Base-by-base conservation (phyloP, 2,797 vertebrate species). In the Phrynocephalus vlangalii region DNA sequence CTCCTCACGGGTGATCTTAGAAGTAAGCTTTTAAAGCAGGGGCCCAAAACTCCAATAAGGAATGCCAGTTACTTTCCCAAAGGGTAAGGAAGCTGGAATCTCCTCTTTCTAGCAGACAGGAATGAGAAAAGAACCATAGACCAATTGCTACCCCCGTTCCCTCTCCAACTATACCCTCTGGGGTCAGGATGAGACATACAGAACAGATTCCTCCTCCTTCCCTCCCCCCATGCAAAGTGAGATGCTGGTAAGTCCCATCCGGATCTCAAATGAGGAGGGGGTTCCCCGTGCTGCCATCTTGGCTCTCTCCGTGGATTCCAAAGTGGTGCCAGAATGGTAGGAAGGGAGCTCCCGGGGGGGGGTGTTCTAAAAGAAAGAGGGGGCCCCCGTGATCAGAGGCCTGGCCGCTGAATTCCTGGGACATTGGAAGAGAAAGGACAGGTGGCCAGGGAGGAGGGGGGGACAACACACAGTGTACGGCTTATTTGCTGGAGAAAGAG, bases 341-440 rank as follows among this genome's bases (percentile, higher is more conserved):
- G 33, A 52, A 50, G 30, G 56, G 9, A 10, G 52, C 52, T 56
- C 52, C 52, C 52, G 2, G 52, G 52, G 52, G 52, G 13, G 52
- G 52, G 13, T 56, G 9, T 13, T 11, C 52, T 2, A 56, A 13
- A 9, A 56, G 13, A 30, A 10, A 13, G 22, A 1, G 60, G 3
- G 52, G 4, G 63, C 9, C 22, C 1, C 68, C 26, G n/a, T 5
- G 3, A 28, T 76, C 5, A 3, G 70, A n/a, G 70, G 44, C 1
- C 7, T 5, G 83, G 56, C 24, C 22, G 60, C 78, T 85, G 83
- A 82, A 81, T 76, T 88, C 60, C 79, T 68, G 87, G 87, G 70
- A 1, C 8, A 3, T 16, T 6, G 15, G n/a, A 50, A 24, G 9
- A 13, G 13, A n/a, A 28, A 44, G 7, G 4, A n/a, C 18, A 73